Evolutionary conservation across 2,113 vertebrate species (phyloP), one percentile per base, ranked within the genome.

Genomic region (Papio anubis): DNA sequence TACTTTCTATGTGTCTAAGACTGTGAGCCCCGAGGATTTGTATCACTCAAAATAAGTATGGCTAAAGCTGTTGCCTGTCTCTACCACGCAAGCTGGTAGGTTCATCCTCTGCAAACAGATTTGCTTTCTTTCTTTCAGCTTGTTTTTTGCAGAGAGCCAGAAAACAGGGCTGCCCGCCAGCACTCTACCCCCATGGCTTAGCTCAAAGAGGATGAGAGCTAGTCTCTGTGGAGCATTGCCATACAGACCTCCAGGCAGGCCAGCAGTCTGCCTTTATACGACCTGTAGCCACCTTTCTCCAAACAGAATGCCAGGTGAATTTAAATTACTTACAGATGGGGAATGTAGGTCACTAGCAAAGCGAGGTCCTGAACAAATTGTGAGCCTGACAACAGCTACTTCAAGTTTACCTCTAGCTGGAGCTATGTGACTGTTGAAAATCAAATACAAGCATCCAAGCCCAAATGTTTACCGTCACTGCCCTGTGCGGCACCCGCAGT

Each of bases 241-340:
- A n/a, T n/a, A n/a, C n/a, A n/a, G n/a, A n/a, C n/a, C n/a, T n/a
- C n/a, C n/a, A n/a, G n/a, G n/a, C n/a, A n/a, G n/a, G n/a, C n/a
- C n/a, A n/a, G n/a, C 68, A 57, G 38, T 61, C 4, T 94, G 96
- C 25, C 48, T 94, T 25, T 48, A 64, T 2, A 78, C 0, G 35
- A 96, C 84, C n/a, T n/a, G n/a, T n/a, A n/a, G n/a, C n/a, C n/a
- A n/a, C n/a, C n/a, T n/a, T n/a, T n/a, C 70, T 95, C 23, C 75
- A 40, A 86, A 96, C 57, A 88, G 76, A 91, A 88, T 25, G 50
- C 75, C 52, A 88, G 96, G 90, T 55, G 93, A 91, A 95, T 5
- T 76, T 48, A 23, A 35, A 45, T 57, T 85, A 96, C 66, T 85
- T 89, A 57, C 85, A 94, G 88, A 81, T 96, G 85, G 57, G 38